These are phyloP conservation scores for Apodemia mormo DNA, from an alignment of 2,888 invertebrate species.

Conservation along the genomic window DNA sequence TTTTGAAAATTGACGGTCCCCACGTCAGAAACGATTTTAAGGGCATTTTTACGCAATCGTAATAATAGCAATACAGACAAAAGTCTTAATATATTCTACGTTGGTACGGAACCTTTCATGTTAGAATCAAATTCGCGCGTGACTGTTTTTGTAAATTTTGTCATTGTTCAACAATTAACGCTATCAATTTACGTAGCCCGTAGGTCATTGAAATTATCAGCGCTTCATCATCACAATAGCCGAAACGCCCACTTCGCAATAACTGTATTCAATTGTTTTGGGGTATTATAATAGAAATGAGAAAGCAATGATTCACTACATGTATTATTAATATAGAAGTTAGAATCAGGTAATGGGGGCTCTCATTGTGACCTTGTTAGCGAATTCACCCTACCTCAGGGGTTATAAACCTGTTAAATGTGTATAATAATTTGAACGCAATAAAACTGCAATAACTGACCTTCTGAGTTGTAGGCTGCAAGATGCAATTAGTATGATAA, in stretches of 20 bases:
- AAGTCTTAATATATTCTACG: background rate
- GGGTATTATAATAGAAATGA: background rate
- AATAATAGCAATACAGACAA: no score
- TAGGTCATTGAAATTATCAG: background rate
- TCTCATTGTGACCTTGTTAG: background rate
- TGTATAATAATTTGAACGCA: no score
- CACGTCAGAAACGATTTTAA: no score
- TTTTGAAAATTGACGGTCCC: no score
- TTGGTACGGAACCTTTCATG: background rate
- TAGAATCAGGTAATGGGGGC: background rate
- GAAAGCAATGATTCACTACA: background rate
- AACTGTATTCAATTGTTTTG: slow-evolving; percentile 1
- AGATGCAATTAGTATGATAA: no score
- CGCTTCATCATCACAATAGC: slow-evolving; percentile 5
- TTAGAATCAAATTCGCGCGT: background rate
- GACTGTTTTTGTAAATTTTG: background rate
- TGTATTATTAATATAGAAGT: background rate
- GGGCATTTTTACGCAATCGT: no score
- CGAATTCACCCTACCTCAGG: background rate
- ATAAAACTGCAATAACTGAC: no score
- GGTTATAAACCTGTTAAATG: background rate
- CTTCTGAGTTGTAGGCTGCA: no score
- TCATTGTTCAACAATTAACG: slow-evolving; percentile 3
- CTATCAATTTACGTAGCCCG: background rate
- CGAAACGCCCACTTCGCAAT: slow-evolving; percentile 2